These are phyloP conservation scores for fruit fly (Drosophila melanogaster) DNA, from an alignment of 1,140 invertebrate species.

Conservation along the genomic window DNA sequence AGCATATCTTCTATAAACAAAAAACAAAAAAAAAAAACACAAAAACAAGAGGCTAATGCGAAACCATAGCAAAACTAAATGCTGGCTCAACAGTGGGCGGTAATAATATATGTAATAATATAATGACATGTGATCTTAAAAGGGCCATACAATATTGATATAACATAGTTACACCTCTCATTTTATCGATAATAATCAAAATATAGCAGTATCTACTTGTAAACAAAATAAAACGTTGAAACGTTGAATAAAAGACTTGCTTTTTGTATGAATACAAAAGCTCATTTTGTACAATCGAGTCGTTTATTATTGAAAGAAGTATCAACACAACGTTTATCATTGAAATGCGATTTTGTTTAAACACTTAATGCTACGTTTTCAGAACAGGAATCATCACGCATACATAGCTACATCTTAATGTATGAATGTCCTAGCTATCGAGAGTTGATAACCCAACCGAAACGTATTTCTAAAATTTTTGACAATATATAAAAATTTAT, in stretches of 20 bases:
- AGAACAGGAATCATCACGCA: no score
- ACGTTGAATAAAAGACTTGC: neutral
- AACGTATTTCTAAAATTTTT: no score
- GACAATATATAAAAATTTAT: no score
- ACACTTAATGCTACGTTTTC: neutral
- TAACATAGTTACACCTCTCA: neutral
- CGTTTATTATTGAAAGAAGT: conserved; percentile 6
- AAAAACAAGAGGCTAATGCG: neutral
- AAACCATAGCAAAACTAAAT: neutral
- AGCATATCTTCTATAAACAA: neutral
- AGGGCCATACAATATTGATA: neutral
- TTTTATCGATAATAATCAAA: neutral
- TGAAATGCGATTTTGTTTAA: neutral
- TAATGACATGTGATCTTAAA: conserved; percentile 2
- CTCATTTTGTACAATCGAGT: neutral
- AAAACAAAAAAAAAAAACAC: no score
- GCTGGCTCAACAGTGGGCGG: neutral
- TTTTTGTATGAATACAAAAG: conserved; percentile 3
- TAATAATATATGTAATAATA: neutral
- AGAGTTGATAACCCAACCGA: no score
- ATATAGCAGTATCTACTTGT: no score
- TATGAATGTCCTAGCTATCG: no score
- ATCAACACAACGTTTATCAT: neutral
- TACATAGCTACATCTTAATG: no score
- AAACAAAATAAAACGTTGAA: no score